phyloP scores from a whole-genome alignment of 1,140 invertebrate genomes.

The Panagrolaimus sp. region DNA sequence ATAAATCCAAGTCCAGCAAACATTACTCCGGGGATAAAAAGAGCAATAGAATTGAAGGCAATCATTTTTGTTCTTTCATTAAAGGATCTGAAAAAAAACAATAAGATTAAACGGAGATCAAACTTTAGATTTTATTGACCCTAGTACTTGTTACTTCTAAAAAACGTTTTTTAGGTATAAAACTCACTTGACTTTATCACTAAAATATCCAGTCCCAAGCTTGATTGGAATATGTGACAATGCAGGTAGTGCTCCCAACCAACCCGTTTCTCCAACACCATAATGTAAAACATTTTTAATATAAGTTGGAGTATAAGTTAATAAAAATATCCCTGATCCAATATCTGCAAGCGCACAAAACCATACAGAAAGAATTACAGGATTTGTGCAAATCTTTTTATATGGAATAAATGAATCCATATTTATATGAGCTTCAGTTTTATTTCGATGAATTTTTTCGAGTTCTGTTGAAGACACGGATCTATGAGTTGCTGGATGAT shows the following conservation, averaged over 20 bases:
- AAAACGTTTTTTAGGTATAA: too few species aligned
- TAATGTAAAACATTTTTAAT: conserved; percentile 37
- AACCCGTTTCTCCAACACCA: not conserved
- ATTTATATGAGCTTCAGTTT: conserved; percentile 24
- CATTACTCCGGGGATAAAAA: conserved; percentile 35
- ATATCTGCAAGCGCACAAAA: conserved; percentile 44
- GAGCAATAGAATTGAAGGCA: conserved; percentile 47
- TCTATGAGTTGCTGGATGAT: conserved; percentile 31
- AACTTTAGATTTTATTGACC: too few species aligned
- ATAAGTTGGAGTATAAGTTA: conserved; percentile 42
- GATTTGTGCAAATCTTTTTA: conserved; percentile 11
- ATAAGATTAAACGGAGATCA: too few species aligned
- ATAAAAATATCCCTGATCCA: conserved; percentile 36
- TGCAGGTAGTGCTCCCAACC: conserved; percentile 13
- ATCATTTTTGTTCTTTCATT: conserved; percentile 40
- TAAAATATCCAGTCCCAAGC: conserved; percentile 14
- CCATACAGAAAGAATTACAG: conserved; percentile 38
- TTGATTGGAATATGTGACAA: conserved; percentile 20
- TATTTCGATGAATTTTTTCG: conserved; percentile 25
- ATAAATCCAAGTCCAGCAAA: conserved; percentile 42
- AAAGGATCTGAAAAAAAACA: conserved; percentile 37
- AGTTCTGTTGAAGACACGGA: conserved; percentile 21
- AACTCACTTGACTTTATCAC: conserved; percentile 13
- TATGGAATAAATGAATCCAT: conserved; percentile 35
- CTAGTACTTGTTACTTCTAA: too few species aligned